Percentiles rank a stretch among this genome's conserved stretches.
phyloP scores from a whole-genome alignment of 2,888 invertebrate species.

The Entomobrya proxima region DNA sequence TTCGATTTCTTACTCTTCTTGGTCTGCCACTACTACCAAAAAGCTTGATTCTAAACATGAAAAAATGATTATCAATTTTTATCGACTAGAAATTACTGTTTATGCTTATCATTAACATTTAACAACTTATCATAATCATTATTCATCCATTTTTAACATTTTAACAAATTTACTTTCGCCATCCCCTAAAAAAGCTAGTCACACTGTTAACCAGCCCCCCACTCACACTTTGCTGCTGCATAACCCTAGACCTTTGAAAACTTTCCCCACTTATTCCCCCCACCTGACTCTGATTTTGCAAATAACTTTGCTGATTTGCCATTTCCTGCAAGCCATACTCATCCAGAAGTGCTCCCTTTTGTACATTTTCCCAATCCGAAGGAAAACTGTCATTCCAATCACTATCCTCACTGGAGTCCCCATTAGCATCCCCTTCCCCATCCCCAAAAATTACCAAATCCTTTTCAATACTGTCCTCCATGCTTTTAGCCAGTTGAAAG shows the following conservation, averaged over 20 bases:
- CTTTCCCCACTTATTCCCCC: no score
- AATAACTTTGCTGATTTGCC: slow-evolving; percentile 68
- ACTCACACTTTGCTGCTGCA: slow-evolving; percentile 62
- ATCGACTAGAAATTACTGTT: no score
- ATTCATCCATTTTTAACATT: not conserved
- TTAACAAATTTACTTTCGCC: slow-evolving; percentile 52
- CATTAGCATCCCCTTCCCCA: no score
- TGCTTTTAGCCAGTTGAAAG: slow-evolving; percentile 80
- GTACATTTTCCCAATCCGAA: slow-evolving; percentile 89
- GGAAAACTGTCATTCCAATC: slow-evolving; percentile 85
- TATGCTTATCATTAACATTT: no score
- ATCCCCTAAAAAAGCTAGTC: slow-evolving; percentile 73
- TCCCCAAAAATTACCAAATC: slow-evolving; percentile 81
- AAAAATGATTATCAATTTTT: not conserved
- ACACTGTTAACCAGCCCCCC: slow-evolving; percentile 72
- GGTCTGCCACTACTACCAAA: slow-evolving; percentile 4
- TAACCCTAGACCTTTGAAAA: slow-evolving; percentile 66
- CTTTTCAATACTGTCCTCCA: slow-evolving; percentile 82
- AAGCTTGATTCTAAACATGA: not conserved
- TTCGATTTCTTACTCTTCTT: not conserved
- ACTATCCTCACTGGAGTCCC: no score
- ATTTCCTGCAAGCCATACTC: slow-evolving; percentile 72
- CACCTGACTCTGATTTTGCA: no score
- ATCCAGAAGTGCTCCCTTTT: slow-evolving; percentile 68
- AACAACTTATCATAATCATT: no score